Evolutionary conservation across 2,888 invertebrate species (phyloP).

Genomic region (Mythimna lalbum): DNA sequence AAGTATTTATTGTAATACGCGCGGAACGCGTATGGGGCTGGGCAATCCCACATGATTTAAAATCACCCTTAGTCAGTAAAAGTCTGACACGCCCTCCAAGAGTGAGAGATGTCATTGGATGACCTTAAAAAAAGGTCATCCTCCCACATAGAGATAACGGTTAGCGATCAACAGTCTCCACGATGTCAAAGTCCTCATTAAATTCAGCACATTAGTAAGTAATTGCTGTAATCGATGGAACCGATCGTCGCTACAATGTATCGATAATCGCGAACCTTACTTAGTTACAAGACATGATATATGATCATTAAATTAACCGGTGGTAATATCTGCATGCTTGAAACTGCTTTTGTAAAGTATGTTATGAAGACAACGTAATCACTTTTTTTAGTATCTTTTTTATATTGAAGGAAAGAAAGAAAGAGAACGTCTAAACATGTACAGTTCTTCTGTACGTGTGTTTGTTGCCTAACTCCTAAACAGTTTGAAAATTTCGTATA

Average conservation of each 20-base stretch:
- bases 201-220: slow-evolving; percentile 43
- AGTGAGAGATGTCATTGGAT: no score
- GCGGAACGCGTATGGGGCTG: no score
- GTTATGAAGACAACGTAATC: not conserved
- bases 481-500: no score
- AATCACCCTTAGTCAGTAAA: no score
- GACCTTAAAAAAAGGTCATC: not conserved
- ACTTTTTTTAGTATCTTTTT: not conserved
- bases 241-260: slow-evolving; percentile 53
- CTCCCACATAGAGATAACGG: slow-evolving; percentile 23
- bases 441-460: no score
- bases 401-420: no score
- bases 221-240: slow-evolving; percentile 44
- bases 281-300: slow-evolving; percentile 43
- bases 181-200: slow-evolving; percentile 40
- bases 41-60: no score
- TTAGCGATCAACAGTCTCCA: slow-evolving; percentile 19
- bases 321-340: not conserved
- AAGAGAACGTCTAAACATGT: no score
- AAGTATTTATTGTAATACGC: no score
- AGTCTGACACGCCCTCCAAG: no score
- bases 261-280: slow-evolving; percentile 46
- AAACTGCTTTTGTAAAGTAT: not conserved
- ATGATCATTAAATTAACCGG: slow-evolving; percentile 32
- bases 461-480: no score